phyloP scores from a whole-genome alignment of 2,113 vertebrate genomes.

The Chamaetylas fuelleborni region DNA sequence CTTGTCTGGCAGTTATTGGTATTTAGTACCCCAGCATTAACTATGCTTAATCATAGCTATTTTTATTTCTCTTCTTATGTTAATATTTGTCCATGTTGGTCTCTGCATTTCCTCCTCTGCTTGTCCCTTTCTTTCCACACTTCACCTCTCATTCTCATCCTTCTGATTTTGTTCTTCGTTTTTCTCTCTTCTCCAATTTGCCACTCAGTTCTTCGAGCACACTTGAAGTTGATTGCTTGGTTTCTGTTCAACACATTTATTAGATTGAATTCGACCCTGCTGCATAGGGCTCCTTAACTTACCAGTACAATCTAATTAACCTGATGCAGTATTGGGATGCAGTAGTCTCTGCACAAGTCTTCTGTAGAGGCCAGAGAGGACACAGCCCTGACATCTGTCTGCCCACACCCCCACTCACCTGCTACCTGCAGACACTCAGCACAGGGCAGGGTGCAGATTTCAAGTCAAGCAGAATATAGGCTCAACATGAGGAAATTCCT shows the following conservation, averaged over 20 bases:
- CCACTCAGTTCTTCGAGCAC: neutral
- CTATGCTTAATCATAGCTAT: neutral
- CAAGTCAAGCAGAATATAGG: neutral
- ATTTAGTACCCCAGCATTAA: neutral
- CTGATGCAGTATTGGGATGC: neutral
- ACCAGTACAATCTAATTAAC: neutral
- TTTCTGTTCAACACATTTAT: neutral
- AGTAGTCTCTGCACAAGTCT: neutral
- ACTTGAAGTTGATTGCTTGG: accelerated
- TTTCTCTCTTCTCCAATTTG: neutral
- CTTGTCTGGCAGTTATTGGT: neutral
- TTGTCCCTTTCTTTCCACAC: neutral
- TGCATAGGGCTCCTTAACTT: neutral
- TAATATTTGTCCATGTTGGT: neutral
- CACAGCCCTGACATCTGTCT: neutral
- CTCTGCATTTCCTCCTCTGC: neutral
- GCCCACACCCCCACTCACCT: neutral
- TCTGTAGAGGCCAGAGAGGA: neutral
- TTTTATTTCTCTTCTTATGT: neutral
- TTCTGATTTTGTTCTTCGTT: neutral
- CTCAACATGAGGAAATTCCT: neutral
- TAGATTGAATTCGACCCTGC: neutral
- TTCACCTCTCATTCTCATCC: neutral
- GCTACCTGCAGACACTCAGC: neutral
- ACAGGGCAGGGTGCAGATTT: neutral